Evolutionary conservation across 1,140 invertebrate genomes (phyloP), one percentile per base, ranked within the genome.

Genomic region (Eueides isabella): DNA sequence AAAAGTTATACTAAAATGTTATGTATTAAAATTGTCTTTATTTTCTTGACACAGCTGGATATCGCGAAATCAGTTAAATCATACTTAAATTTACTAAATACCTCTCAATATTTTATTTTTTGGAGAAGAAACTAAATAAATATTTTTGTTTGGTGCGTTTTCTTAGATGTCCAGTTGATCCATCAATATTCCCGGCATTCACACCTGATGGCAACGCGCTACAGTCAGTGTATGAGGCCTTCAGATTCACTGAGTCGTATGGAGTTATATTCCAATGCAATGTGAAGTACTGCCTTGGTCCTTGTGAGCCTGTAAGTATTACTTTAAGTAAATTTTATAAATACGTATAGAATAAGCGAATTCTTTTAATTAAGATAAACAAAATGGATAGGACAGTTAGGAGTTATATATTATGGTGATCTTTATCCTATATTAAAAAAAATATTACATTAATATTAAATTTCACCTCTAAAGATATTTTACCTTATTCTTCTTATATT

Each of bases 221-320:
- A 68, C 97, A 98, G 85, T 98, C 97, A 0, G 95, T 97, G 62
- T 99, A 98, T 85, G 98, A 99, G 93, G 98, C 98, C 1, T 99
- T 99, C 94, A 95, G 98, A 81, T 98, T 99, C 86, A 99, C 98
- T 0, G 98, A 99, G 88, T 98, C 98, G 26, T 99, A 98, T 79
- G 98, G 98, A 19, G 98, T 99, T 61, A 99, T 99, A 87, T 99
- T 99, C 96, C 98, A 99, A 87, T 99, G 98, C 91, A 99, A 99
- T 87, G 98, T 99, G 74, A 98, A 98, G 88, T 99, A 99, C 91
- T 99, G 98, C 92, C 94, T 99, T 63, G 98, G 98, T 89, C 97
- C 97, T 71, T 99, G 98, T 85, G 97, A 98, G 92, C 97, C 98
- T 82, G 97, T 98, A 94, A 95, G 95, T 94, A 61, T 71, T 11